Base-by-base conservation (phyloP, 2,113 vertebrate genomes). In the Sporophila hypoxantha region DNA sequence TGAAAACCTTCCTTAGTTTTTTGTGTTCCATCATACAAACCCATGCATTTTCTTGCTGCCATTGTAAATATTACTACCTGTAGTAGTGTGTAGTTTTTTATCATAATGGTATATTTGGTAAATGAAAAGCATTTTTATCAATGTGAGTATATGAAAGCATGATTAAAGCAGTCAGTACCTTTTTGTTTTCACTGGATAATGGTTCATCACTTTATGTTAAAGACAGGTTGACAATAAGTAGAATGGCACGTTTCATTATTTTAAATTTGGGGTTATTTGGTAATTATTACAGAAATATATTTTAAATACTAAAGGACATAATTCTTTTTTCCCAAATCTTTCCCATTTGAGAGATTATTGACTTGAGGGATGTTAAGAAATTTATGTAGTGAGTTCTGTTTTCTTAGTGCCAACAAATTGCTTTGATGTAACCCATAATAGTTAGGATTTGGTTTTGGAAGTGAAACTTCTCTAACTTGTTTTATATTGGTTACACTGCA, bases 11-110 rank as follows among this genome's bases (percentile, higher is more conserved):
- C n/a, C 61, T 49, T 55, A 77, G 61, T 66, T 92, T 57, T 60
- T 86, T 84, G 73, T 91, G 84, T 92, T 94, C 82, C 82, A 52
- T 67, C 39, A 64, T 88, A 77, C 79, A 90, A 93, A 89, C 4
- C 88, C 94, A 92, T 90, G 55, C 65, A 44, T 95, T 94, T 94
- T 69, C 88, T 94, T 93, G 61, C 68, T 93, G 50, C 59, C 66
- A 55, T 73, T 70, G 75, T 75, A 78, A 59, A 11, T 92, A 41
- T 73, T 85, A 74, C 50, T 84, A 65, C 61, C 81, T 86, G 46
- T 77, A 49, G 70, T 92, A 75, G 81, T 67, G 18, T 84, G 44
- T 90, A 90, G 93, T 71, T 79, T 64, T 91, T 91, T 89, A 68
- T 80, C n/a, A 10, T 77, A 71, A 57, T 49, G 27, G 7, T 91